Evolutionary conservation across 2,888 invertebrate species (phyloP).

Genomic region (Trachelus stipa): DNA sequence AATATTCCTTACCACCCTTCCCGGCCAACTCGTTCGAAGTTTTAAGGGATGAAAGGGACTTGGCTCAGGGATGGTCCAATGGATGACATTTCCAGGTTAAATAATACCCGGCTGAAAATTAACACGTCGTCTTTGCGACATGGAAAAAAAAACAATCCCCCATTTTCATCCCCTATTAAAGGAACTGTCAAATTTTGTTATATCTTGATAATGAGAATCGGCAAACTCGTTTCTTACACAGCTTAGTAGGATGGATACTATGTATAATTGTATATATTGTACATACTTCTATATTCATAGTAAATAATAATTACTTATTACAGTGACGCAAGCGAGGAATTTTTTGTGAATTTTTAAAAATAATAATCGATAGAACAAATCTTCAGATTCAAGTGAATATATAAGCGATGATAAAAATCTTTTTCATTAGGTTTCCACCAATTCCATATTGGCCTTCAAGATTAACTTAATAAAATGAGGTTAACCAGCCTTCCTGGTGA

Average conservation of each 20-base stretch:
- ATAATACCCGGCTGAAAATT: not conserved
- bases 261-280: no score
- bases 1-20: not conserved
- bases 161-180: no score
- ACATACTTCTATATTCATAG: no score
- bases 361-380: not conserved
- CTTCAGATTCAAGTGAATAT: not conserved
- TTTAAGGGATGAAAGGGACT: not conserved
- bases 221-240: no score
- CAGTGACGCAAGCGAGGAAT: no score
- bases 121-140: not conserved
- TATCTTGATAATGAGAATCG: not conserved
- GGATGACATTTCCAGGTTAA: not conserved
- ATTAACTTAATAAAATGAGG: not conserved
- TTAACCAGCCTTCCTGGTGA: no score
- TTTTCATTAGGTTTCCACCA: not conserved
- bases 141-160: not conserved
- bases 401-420: not conserved
- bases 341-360: not conserved
- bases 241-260: no score
- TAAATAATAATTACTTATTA: no score
- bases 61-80: not conserved
- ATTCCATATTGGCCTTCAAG: not conserved
- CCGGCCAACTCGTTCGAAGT: not conserved
- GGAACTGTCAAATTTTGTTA: not conserved